Evolutionary conservation across 1,140 invertebrate genomes (phyloP), one percentile per base, ranked within the genome.

Genomic region (Nasonia giraulti): DNA sequence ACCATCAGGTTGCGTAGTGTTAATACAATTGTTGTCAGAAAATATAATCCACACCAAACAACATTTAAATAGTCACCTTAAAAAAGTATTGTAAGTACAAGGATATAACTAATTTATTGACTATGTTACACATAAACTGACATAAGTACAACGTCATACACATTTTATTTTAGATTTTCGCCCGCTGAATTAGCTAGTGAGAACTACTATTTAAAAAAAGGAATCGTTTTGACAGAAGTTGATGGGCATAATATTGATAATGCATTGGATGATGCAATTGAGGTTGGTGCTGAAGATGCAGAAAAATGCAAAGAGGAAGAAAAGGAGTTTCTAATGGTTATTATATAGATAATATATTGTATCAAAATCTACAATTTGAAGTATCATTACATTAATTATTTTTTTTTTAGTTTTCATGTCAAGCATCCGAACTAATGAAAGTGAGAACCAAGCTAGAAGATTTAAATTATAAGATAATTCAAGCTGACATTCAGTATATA

Each of bases 191-290:
- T 23, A 66, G 44, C 87, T 86, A 82, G 87, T 90, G 23, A 89
- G 92, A 88, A 92, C 73, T 86, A 94, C 50, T 95, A 95, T 88
- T 88, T 93, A 23, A 91, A 94, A 86, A 93, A 93, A 88, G 95
- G 95, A 11, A 89, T 93, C 10, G 91, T 96, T 14, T 87, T 93
- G 87, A 92, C 93, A 0, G 90, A 91, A 81, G 87, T 40, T 17
- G 31, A 37, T 23, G 90, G 75, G 85, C 87, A 33, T 85, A 80
- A 88, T 87, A 88, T 95, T 44, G 94, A 96, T 87, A 88, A 89
- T 66, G 94, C 94, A 17, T 94, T 93, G 12, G 95, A 96, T 44
- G 93, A 95, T 92, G 95, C 95, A 0, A 96, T 96, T 85, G 91
- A 93, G 85, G 88, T 91, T 68, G 94, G 94, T 5, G 95, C 95